Percentiles rank a stretch among this genome's conserved stretches.
Evolutionary conservation across 2,113 vertebrate genomes (phyloP).

Genomic region (Spea bombifrons): DNA sequence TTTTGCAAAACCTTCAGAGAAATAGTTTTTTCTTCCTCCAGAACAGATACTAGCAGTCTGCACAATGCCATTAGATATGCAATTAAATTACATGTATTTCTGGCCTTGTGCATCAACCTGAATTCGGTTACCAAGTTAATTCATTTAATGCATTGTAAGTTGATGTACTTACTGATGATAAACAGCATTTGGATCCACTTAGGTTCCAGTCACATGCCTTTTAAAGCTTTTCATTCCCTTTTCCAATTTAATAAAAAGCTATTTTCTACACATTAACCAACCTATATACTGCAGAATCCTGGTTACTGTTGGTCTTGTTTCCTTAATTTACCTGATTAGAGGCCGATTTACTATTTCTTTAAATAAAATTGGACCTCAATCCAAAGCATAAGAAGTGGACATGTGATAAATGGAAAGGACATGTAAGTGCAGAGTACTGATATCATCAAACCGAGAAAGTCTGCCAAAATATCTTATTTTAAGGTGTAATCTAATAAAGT

Average conservation of each 20-base stretch:
- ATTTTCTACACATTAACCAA: constrained; percentile 27
- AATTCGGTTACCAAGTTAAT: constrained; percentile 31
- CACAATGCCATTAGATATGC: constrained; percentile 11
- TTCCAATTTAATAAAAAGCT: constrained; percentile 33
- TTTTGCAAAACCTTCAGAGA: too few species aligned
- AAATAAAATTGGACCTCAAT: background rate
- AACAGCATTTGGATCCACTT: constrained; percentile 41
- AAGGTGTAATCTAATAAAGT: background rate
- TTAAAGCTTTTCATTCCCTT: constrained; percentile 24
- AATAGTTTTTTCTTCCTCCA: background rate
- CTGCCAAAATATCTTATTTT: too few species aligned
- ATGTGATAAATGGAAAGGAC: too few species aligned
- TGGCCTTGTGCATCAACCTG: constrained; percentile 17
- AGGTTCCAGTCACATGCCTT: constrained; percentile 20
- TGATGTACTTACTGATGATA: constrained; percentile 45
- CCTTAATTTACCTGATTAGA: constrained; percentile 19
- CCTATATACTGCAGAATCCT: constrained; percentile 3
- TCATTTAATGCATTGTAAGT: constrained; percentile 35
- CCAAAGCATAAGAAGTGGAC: too few species aligned
- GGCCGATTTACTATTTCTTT: constrained; percentile 10
- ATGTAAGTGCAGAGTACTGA: too few species aligned
- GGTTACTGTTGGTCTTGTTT: constrained; percentile 12
- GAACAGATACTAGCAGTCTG: background rate
- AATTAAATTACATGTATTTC: constrained; percentile 29
- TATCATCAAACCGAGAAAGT: too few species aligned